A percentile compares a stretch with the other conserved stretches of the same genome.
These are phyloP conservation scores for Ypsolopha sequella DNA, from an alignment of 2,888 invertebrate species.

Conservation along the genomic window DNA sequence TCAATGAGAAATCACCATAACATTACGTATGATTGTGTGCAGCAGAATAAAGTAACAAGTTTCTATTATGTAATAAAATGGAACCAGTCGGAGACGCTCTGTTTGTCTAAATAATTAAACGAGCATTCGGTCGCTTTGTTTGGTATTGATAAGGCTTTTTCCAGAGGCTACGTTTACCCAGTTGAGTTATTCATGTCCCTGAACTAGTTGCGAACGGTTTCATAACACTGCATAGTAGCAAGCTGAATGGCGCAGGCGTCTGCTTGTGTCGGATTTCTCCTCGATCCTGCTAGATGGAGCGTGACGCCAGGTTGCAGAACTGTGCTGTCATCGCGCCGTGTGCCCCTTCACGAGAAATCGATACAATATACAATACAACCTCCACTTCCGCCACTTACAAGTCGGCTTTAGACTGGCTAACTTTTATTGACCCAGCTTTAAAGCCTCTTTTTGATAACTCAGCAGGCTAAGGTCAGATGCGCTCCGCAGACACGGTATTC, in stretches of 20 bases:
- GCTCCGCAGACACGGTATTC: no score
- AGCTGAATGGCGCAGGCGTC: not conserved
- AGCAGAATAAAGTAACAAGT: no score
- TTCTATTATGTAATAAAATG: not conserved
- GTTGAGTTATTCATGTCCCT: slow-evolving; percentile 54
- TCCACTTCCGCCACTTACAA: not conserved
- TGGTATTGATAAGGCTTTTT: not conserved
- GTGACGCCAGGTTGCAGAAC: not conserved
- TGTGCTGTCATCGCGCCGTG: not conserved
- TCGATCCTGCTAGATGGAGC: not conserved
- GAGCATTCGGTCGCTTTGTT: not conserved
- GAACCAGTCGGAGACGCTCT: no score
- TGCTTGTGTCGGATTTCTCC: not conserved
- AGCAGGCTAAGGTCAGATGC: not conserved
- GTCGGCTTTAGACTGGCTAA: no score
- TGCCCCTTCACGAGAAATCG: slow-evolving; percentile 16
- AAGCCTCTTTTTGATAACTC: not conserved
- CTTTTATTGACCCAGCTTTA: no score
- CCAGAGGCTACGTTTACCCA: slow-evolving; percentile 21
- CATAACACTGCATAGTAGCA: slow-evolving; percentile 24
- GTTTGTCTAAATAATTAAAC: no score
- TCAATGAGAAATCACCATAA: not conserved
- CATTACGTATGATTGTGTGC: no score
- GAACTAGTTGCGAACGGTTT: slow-evolving; percentile 56
- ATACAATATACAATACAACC: slow-evolving; percentile 5